Base-by-base conservation (phyloP, 2,888 invertebrate species). In the Coecobrya sp. region DNA sequence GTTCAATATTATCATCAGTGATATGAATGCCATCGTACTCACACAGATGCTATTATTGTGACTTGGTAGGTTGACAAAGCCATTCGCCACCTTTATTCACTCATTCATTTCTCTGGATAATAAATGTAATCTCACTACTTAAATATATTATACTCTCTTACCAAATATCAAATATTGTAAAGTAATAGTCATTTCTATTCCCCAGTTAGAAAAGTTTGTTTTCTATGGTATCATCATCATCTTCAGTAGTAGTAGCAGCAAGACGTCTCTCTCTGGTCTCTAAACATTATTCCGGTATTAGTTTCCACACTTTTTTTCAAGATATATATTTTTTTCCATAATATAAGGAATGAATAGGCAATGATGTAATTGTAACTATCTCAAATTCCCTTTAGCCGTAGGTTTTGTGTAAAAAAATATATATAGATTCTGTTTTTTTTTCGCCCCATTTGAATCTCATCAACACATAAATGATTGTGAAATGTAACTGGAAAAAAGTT, bases 391-490 rank as follows among this genome's bases (percentile, higher is more conserved):
- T 86, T 70, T 22, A 13, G 79, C 52, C 59, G 36, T 45, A 30
- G 25, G n/a, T 70, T 82, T 82, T 62, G 0, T 82, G 70, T 42
- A 19, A 52, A 81, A 81, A 82, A 65, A 65, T 22, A 4, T 73
- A 25, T 25, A 68, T 45, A 68, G 13, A 59, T 85, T 36, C 59
- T 52, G 52, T 59, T 36, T 52, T 79, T n/a, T 68, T 89, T 68
- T 82, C 59, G 0, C 25, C 92, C 70, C 92, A 92, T 92, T 92
- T 92, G 86, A 92, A 89, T 92, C 92, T 81, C 89, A 89, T 92
- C 92, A 89, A 27, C 27, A 59, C 73, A 86, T 76, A 88, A 88
- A 79, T 89, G 89, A 89, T 86, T 68, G 85, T 84, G 45, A 88
- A 91, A 82, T 82, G 82, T 86, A 45, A 42, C 36, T 76, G 30